Percentiles rank a stretch among this genome's conserved stretches.
phyloP scores from a whole-genome alignment of 2,797 vertebrate species.

The Crocidura indochinensis region DNA sequence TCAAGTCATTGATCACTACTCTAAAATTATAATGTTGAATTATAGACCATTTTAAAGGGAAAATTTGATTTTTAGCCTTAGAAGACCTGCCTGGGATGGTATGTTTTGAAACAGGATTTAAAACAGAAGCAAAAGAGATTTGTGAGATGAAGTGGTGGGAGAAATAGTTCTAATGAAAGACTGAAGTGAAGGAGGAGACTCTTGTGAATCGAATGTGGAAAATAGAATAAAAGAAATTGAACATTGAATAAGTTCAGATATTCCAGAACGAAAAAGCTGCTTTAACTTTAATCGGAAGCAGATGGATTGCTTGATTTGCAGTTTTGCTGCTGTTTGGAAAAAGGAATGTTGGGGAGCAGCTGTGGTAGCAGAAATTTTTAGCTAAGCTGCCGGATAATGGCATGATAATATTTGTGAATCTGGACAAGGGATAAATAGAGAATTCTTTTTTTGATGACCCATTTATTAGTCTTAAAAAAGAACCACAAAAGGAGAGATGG shows the following conservation, averaged over 20 bases:
- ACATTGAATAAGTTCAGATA: background rate
- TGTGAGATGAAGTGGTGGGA: background rate
- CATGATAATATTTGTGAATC: background rate
- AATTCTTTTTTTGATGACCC: rapidly evolving
- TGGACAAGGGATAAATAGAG: background rate
- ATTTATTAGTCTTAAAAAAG: background rate
- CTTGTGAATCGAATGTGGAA: background rate
- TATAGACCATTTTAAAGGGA: background rate
- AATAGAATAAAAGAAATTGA: background rate
- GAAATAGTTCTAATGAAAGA: background rate
- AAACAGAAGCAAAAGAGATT: background rate
- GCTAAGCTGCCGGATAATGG: background rate
- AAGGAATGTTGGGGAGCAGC: background rate
- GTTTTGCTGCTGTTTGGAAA: background rate
- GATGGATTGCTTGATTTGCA: background rate
- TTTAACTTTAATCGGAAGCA: background rate
- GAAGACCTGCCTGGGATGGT: background rate
- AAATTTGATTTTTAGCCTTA: background rate
- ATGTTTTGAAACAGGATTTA: background rate
- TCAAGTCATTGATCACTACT: background rate
- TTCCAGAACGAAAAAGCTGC: background rate
- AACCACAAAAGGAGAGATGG: too few species aligned
- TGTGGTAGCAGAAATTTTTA: background rate
- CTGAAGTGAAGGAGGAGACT: background rate
- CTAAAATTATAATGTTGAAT: too few species aligned